These are phyloP conservation scores for Calameuta idolon DNA, from an alignment of 2,888 invertebrate genomes.

Conservation along the genomic window DNA sequence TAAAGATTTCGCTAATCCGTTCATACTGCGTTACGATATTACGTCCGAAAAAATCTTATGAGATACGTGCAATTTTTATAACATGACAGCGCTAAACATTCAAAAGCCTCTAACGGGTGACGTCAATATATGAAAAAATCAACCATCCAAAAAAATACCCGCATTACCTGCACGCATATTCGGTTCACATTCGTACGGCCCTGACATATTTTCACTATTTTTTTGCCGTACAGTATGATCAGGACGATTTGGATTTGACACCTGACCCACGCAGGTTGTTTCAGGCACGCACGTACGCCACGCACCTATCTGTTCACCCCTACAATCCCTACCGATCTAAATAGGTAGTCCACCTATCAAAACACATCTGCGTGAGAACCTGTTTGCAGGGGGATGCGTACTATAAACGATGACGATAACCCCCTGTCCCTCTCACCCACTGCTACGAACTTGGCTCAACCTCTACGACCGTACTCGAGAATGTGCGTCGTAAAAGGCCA, in stretches of 20 bases:
- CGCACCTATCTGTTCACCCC: conserved; percentile 14
- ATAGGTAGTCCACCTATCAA: not conserved
- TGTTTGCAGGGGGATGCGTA: conserved; percentile 13
- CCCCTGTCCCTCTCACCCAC: not conserved
- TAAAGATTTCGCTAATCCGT: not conserved
- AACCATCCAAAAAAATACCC: not conserved
- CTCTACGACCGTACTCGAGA: not conserved
- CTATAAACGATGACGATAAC: conserved; percentile 26
- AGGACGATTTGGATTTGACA: conserved; percentile 24
- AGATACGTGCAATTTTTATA: not conserved
- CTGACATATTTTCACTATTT: conserved; percentile 13
- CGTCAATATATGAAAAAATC: not conserved
- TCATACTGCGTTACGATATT: not conserved
- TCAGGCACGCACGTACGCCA: conserved; percentile 9
- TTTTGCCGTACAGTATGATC: not conserved
- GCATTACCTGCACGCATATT: not conserved
- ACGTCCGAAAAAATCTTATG: not conserved
- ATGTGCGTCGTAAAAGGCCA: not conserved
- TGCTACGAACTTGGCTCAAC: not conserved
- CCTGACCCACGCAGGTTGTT: conserved; percentile 14
- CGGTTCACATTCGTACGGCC: not conserved
- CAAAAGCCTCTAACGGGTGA: not conserved
- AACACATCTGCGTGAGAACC: conserved; percentile 31
- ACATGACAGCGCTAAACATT: not conserved
- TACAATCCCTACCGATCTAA: not conserved